A percentile compares a stretch with the other conserved stretches of the same genome.
These are phyloP conservation scores for Sussaba pulchella DNA, from an alignment of 2,888 invertebrate species.

Conservation along the genomic window DNA sequence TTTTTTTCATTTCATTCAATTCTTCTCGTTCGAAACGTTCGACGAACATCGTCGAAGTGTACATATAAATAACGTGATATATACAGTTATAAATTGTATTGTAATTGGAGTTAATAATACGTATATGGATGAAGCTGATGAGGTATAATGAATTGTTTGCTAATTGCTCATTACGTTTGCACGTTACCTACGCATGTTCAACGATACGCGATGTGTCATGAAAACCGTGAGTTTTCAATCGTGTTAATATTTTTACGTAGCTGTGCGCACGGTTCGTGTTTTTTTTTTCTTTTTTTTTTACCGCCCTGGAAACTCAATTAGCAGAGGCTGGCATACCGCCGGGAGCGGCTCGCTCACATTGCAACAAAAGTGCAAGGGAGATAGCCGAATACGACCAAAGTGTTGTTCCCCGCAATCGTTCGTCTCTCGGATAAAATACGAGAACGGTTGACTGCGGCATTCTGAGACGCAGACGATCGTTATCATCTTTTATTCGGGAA, in stretches of 20 bases:
- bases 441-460: no score
- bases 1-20: not conserved
- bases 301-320: slow-evolving; percentile 36
- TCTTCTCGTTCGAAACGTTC: not conserved
- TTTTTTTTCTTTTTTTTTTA: not conserved
- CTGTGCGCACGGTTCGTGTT: not conserved
- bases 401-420: no score
- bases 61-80: slow-evolving; percentile 20
- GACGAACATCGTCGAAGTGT: slow-evolving; percentile 17
- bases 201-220: not conserved
- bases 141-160: slow-evolving; percentile 15
- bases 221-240: not conserved
- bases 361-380: no score
- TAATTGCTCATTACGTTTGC: slow-evolving; percentile 17
- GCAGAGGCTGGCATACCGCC: slow-evolving; percentile 23
- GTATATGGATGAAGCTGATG: slow-evolving; percentile 4
- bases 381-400: no score
- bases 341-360: slow-evolving; percentile 42
- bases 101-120: slow-evolving; percentile 32
- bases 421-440: no score
- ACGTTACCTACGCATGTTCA: not conserved
- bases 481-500: no score
- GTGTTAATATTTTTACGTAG: no score
- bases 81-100: slow-evolving; percentile 28
- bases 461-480: no score